Evolutionary conservation across 2,888 invertebrate genomes (phyloP).

Genomic region (Chrysodeixis includens): DNA sequence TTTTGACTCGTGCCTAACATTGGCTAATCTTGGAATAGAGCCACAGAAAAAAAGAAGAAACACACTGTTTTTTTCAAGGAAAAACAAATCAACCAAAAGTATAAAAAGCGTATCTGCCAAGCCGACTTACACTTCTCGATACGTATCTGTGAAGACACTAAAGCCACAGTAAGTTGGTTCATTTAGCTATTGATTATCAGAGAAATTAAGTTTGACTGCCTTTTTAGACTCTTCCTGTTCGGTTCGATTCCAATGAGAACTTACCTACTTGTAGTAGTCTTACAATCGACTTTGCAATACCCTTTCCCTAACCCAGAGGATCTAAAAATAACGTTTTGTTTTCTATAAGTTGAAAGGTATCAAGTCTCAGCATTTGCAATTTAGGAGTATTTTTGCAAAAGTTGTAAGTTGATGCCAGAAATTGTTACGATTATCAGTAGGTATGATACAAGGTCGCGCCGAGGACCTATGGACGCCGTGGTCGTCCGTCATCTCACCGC

Average conservation of each 20-base stretch:
- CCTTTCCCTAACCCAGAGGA: too few species aligned
- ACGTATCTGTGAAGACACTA: slow-evolving; percentile 4
- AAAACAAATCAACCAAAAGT: slow-evolving; percentile 7
- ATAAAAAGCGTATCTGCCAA: slow-evolving; percentile 30
- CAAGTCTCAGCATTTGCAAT: too few species aligned
- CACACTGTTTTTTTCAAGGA: neutral
- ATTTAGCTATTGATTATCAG: neutral
- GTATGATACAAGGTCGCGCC: slow-evolving; percentile 13
- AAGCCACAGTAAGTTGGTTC: slow-evolving; percentile 13
- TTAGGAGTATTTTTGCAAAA: neutral
- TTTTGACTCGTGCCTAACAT: too few species aligned
- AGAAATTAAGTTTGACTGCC: neutral
- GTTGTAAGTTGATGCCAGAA: neutral
- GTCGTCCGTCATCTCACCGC: slow-evolving; percentile 11
- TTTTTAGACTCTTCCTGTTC: too few species aligned
- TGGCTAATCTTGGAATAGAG: neutral
- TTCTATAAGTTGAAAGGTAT: too few species aligned
- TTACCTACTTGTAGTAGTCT: too few species aligned
- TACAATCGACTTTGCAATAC: too few species aligned
- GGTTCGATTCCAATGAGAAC: neutral
- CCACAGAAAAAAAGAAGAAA: neutral
- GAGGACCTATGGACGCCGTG: neutral
- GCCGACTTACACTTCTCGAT: slow-evolving; percentile 8
- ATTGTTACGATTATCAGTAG: slow-evolving; percentile 3
- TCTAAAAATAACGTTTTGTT: too few species aligned